Percentiles rank a stretch among this genome's conserved stretches.
phyloP scores from a whole-genome alignment of 2,797 vertebrate genomes.

The Schizothorax lantsangensis region DNA sequence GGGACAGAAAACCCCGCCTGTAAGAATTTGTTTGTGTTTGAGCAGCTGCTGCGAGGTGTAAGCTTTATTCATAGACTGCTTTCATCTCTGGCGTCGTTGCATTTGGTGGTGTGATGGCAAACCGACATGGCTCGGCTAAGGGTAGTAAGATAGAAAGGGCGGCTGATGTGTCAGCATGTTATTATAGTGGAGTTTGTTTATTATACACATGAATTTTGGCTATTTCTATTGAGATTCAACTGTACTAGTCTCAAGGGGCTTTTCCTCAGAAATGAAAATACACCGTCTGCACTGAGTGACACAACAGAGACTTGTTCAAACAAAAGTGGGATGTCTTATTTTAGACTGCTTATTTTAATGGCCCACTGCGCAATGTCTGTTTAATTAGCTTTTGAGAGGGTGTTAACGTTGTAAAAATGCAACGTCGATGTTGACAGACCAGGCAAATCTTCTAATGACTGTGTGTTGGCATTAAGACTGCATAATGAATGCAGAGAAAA shows the following conservation, averaged over 20 bases:
- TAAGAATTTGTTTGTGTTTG: slow-evolving; percentile 65
- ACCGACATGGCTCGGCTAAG: slow-evolving; percentile 39
- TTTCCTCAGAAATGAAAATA: slow-evolving; percentile 35
- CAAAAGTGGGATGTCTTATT: slow-evolving; percentile 34
- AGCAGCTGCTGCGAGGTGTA: slow-evolving; percentile 68
- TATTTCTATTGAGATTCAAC: slow-evolving; percentile 29
- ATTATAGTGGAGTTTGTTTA: slow-evolving; percentile 45
- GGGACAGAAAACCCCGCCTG: slow-evolving; percentile 38
- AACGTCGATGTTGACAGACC: neutral
- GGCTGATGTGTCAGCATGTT: slow-evolving; percentile 47
- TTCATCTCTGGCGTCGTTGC: slow-evolving; percentile 60
- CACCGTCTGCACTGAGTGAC: slow-evolving; percentile 40
- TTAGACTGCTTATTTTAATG: slow-evolving; percentile 24
- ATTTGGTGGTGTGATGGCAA: slow-evolving; percentile 45
- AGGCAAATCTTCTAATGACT: slow-evolving; percentile 17
- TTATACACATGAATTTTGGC: slow-evolving; percentile 9
- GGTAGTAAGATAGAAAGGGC: slow-evolving; percentile 21
- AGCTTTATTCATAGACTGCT: slow-evolving; percentile 64
- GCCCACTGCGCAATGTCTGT: neutral
- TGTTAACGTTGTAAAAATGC: slow-evolving; percentile 23
- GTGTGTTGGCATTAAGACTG: neutral
- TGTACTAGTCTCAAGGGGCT: slow-evolving; percentile 25
- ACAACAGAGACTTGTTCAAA: slow-evolving; percentile 37
- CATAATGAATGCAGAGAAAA: neutral
- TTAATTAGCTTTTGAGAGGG: slow-evolving; percentile 37